Evolutionary conservation across 1,140 invertebrate species (phyloP).

Genomic region (Heliothis subflexa): DNA sequence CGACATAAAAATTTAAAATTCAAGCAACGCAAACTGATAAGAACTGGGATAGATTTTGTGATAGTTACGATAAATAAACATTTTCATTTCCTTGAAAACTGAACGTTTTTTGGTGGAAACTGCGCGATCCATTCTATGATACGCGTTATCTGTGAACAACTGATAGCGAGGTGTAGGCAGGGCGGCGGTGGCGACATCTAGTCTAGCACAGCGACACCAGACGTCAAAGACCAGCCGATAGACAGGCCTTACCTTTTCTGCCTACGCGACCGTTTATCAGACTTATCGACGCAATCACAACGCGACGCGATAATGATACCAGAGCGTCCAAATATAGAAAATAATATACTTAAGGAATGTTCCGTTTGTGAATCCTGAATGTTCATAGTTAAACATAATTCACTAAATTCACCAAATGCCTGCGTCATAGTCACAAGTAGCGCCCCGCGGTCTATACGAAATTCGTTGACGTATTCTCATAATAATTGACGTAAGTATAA

Average conservation of each 20-base stretch:
- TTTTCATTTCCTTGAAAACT: slow-evolving; percentile 48
- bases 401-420: no score
- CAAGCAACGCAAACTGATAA: slow-evolving; percentile 44
- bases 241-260: slow-evolving; percentile 38
- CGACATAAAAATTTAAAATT: slow-evolving; percentile 22
- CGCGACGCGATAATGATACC: slow-evolving; percentile 43
- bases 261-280: slow-evolving; percentile 29
- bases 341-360: slow-evolving; percentile 40
- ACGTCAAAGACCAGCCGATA: slow-evolving; percentile 23
- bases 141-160: slow-evolving; percentile 53
- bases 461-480: slow-evolving; percentile 10
- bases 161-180: slow-evolving; percentile 41
- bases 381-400: no score
- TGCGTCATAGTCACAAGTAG: no score
- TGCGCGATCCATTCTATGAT: slow-evolving; percentile 48
- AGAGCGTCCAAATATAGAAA: slow-evolving; percentile 47
- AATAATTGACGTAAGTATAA: slow-evolving; percentile 11
- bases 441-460: no score
- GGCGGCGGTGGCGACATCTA: slow-evolving; percentile 61
- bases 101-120: slow-evolving; percentile 46
- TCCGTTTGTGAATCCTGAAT: slow-evolving; percentile 9
- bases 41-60: slow-evolving; percentile 39
- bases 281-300: slow-evolving; percentile 50
- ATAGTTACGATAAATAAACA: slow-evolving; percentile 41
- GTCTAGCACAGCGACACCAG: slow-evolving; percentile 52